Percentiles rank a stretch among this genome's conserved stretches.
These are phyloP conservation scores for Tauraco erythrolophus DNA, from an alignment of 2,113 vertebrate genomes.

Conservation along the genomic window DNA sequence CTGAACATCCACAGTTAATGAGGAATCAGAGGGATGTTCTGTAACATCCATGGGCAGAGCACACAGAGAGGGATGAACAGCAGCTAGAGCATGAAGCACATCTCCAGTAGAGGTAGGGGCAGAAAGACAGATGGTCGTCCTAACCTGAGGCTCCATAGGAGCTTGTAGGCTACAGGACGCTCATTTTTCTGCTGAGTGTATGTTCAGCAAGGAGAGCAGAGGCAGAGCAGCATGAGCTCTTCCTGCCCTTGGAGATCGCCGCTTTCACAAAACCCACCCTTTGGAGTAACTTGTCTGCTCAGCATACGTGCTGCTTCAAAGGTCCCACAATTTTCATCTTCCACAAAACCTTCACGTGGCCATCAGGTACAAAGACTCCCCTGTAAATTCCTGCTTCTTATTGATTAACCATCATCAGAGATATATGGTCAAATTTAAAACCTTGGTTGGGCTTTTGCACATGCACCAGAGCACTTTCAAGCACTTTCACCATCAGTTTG, in stretches of 20 bases:
- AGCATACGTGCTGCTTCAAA: background rate
- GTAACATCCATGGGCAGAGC: background rate
- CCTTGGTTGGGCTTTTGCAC: background rate
- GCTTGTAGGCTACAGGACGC: background rate
- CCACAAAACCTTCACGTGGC: background rate
- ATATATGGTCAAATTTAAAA: background rate
- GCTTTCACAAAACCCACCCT: background rate
- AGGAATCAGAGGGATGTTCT: background rate
- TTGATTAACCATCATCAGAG: background rate
- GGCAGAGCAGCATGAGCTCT: background rate
- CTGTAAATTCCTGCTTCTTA: background rate
- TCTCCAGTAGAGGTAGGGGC: background rate
- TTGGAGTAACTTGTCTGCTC: background rate
- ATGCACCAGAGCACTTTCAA: background rate
- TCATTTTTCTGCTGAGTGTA: background rate
- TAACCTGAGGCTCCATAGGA: background rate
- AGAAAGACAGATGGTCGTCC: background rate
- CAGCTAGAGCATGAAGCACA: background rate
- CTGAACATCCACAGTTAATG: background rate
- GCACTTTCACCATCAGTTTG: background rate
- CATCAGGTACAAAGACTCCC: background rate
- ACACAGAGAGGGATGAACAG: background rate
- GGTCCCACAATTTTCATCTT: background rate
- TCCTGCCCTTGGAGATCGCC: background rate
- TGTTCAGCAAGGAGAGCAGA: background rate